Conservation (phyloP, 2,113 vertebrate genomes). For the Theristicus caerulescens region DNA sequence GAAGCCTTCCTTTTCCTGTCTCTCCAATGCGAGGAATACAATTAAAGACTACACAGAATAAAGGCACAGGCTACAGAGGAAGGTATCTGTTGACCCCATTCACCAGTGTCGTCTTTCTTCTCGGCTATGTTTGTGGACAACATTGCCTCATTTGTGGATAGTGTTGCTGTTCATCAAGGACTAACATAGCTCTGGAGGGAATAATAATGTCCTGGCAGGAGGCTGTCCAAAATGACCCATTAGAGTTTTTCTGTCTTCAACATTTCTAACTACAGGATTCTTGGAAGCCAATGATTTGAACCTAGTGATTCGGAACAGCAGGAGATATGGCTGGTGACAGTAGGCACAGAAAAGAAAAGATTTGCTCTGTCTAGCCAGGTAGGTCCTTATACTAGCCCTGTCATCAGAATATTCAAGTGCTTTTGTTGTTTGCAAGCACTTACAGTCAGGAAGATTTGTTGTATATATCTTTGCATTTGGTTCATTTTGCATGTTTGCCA, state of each 20-base stretch:
- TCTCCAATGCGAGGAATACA: neutral
- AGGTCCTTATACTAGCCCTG: neutral
- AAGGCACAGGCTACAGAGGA: neutral
- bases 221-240: conserved; percentile 41
- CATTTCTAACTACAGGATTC: neutral
- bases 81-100: neutral
- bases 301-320: conserved; percentile 47
- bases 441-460: neutral
- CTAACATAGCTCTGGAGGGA: neutral
- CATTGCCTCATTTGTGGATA: neutral
- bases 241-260: neutral
- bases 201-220: conserved; percentile 37
- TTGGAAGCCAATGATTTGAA: conserved; percentile 29
- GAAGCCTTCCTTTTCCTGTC: neutral
- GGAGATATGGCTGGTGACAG: neutral
- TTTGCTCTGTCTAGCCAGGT: neutral
- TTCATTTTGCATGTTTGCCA: neutral
- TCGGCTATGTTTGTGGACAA: neutral
- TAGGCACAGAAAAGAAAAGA: conserved; percentile 9
- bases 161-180: neutral
- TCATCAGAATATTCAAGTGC: conserved; percentile 8
- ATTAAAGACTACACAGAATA: neutral
- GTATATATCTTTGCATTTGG: neutral
- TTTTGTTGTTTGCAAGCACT: neutral
- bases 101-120: neutral